Evolutionary conservation across 2,797 vertebrate species (phyloP), one percentile per base, ranked within the genome.

Genomic region (Zenarchopterus dispar): DNA sequence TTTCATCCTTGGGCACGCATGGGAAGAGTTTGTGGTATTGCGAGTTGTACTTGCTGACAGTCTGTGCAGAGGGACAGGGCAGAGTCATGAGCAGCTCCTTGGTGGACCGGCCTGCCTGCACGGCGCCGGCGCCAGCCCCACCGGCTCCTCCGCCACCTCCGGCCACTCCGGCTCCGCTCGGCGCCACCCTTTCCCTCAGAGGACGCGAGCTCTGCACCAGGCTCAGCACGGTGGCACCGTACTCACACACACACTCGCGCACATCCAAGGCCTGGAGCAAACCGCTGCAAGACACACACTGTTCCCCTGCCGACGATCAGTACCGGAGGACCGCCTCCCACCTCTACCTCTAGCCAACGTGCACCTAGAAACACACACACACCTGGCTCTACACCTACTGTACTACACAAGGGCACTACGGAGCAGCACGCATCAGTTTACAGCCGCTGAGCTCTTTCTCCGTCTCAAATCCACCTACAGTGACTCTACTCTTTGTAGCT

Each of bases 1-100:
- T 94, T 89, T 99, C 97, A 80, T 97, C 96, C 22, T 93, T 92
- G 19, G 96, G 96, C 70, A 98, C 93, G 45, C 95, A 93, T 92
- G 95, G 96, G 92, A 98, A 99, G 70, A 99, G 93, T 88, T 96
- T 99, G 89, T 92, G 90, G 92, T 97, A 99, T 80, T 98, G 96
- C 19, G 95, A 95, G 92, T 97, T 97, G 91, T 96, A 96, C 89
- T 98, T 98, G 92, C 94, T 96, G 88, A 94, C 93, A 0, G 93
- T 95, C 97, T 98, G 92, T 86, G 94, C 94, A 93, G 89, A 88
- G 85, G 90, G 84, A 91, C 84, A 91, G 85, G 84, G 88, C 75
- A 92, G 86, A 92, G 89, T 91, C 89, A 92, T 87, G 89, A 91
- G 90, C 77, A 88, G 67, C 82, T 89, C 83, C 86, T 89, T 87